Evolutionary conservation across 1,140 invertebrate genomes (phyloP), one percentile per base, ranked within the genome.

Genomic region (Drosophila kanapiae): DNA sequence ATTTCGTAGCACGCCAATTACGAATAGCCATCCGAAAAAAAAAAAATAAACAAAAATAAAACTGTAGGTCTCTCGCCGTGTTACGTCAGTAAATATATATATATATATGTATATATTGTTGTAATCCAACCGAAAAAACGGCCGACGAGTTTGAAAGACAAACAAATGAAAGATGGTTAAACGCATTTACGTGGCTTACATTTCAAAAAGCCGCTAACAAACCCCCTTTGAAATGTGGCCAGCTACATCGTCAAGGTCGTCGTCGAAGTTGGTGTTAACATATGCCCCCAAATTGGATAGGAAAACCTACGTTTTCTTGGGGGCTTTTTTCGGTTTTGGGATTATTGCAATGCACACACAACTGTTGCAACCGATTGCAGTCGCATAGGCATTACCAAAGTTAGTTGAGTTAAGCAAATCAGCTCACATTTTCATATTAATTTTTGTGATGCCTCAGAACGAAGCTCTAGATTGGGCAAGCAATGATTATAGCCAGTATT

Each of bases 1-100:
- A 68, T 78, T 82, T 79, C 79, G 59, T 82, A 82, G 81, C 81
- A 70, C 77, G 84, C 80, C 84, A 87, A 87, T 87, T 88, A 87
- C 75, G 58, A 78, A 70, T 75, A 78, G 27, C 27, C 38, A 49
- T 51, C 56, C 57, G 11, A 70, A 64, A 49, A 57, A 62, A 45
- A 47, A 80, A 37, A 49, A 58, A 54, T n/a, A 60, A 6, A 6
- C n/a, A 59, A 61, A 67, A 18, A 68, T 33, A 47, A 61, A 23
- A 29, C 27, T 35, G 35, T 61, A 14, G 74, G 49, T 68, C 51
- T 67, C 38, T n/a, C 10, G 23, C 14, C 23, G 45, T 14, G 23
- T 78, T 78, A 78, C 76, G 59, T 78, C 76, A 78, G 42, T 29
- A 18, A 8, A 57, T 48, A 75, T 53, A 33, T 71, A 57, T 56